Percentiles rank a stretch among this genome's conserved stretches.
These are phyloP conservation scores for Sebastes taczanowskii DNA, from an alignment of 2,797 vertebrate species.

Conservation along the genomic window DNA sequence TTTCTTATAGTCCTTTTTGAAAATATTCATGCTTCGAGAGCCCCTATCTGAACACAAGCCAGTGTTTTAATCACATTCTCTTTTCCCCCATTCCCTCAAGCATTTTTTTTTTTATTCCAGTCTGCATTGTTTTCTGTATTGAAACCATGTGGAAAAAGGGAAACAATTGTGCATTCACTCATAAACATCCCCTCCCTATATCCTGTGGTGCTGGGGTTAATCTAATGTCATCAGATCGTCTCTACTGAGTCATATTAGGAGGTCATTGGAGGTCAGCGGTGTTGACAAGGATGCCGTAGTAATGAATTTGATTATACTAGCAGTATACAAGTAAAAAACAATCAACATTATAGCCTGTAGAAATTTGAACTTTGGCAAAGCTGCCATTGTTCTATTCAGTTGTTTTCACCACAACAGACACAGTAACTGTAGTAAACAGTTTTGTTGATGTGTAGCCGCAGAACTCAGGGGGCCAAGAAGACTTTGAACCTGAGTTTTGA, in stretches of 20 bases:
- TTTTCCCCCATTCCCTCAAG: neutral
- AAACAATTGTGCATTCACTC: constrained; percentile 10
- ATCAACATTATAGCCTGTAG: neutral
- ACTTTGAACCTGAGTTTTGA: neutral
- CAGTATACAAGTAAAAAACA: neutral
- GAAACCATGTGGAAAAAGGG: constrained; percentile 29
- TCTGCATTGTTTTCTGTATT: constrained; percentile 35
- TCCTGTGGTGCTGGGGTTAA: neutral
- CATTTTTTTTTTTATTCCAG: neutral
- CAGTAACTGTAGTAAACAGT: constrained; percentile 5
- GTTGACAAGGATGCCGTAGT: neutral
- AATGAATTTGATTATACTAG: neutral
- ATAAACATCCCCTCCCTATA: constrained; percentile 4
- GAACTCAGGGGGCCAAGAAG: neutral
- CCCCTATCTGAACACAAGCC: constrained; percentile 1
- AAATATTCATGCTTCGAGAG: neutral
- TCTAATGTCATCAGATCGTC: neutral
- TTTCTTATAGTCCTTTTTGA: neutral
- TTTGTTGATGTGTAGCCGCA: neutral
- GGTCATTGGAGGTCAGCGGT: neutral
- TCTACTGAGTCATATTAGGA: neutral
- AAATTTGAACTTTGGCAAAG: neutral
- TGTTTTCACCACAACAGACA: constrained; percentile 15
- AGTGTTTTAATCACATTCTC: neutral
- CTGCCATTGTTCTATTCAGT: neutral